Base-by-base conservation (phyloP, 1,140 invertebrate species). In the Drosophila watanabei region DNA sequence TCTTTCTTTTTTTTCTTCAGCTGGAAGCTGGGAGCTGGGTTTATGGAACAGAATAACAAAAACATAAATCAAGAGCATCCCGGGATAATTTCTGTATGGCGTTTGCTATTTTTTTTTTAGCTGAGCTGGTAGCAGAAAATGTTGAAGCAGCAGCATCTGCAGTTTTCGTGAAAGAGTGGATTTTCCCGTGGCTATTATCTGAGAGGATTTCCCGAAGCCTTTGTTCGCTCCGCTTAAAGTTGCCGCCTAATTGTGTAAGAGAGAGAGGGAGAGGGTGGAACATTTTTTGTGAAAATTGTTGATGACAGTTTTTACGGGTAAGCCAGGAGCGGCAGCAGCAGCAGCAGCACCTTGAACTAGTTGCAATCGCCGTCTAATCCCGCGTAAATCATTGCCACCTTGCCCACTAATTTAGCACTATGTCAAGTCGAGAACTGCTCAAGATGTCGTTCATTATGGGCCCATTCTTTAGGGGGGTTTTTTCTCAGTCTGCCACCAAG, bases 381-480 rank as follows among this genome's bases (percentile, higher is more conserved):
- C 16, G 30, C 75, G 63, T 78, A 60, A 78, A 59, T 78, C 57
- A 78, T 79, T 28, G 75, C 60, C 63, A 61, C 76, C 56, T 61
- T 71, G 77, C 63, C 81, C 85, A 90, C 85, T 89, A 89, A 89
- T 89, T 89, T 89, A 81, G 81, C 82, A 90, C 84, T 89, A 89
- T 90, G 85, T 89, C 85, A 85, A 69, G 75, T 71, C 49, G 84
- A 83, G 72, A 79, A 63, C 65, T 73, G 52, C 77, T 90, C 70
- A 85, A 89, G 81, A 72, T 78, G 86, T 89, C 86, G 78, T 89
- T 89, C 85, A 89, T 89, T 90, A 89, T 85, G 86, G 82, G 41
- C 39, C 70, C 86, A 90, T 85, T 85, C 86, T 81, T 72, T 49
- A 35, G 49, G 64, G 70, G 39, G 48, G n/a, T 0, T 14, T 65